These are phyloP conservation scores for Panurus biarmicus DNA, from an alignment of 2,113 vertebrate genomes.

Conservation along the genomic window DNA sequence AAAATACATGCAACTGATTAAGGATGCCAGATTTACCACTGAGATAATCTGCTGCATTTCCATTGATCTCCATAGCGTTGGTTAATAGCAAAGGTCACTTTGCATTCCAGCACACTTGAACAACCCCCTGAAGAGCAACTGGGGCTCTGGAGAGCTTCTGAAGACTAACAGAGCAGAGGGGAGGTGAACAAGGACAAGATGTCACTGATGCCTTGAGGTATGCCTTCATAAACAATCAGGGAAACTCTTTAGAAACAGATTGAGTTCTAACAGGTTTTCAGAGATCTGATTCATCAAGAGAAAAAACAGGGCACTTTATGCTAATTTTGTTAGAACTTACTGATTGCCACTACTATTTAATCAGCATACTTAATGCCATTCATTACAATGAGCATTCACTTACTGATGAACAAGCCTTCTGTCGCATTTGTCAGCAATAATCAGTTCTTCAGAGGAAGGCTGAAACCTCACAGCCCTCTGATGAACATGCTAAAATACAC, in stretches of 20 bases:
- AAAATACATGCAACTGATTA: not conserved
- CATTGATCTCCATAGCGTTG: slow-evolving; percentile 22
- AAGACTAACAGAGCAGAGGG: not conserved
- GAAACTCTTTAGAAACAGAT: not conserved
- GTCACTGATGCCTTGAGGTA: not conserved
- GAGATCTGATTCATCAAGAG: not conserved
- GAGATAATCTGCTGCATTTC: not conserved
- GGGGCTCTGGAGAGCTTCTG: not conserved
- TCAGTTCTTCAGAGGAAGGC: not conserved
- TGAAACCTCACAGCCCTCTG: not conserved
- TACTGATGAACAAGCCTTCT: not conserved
- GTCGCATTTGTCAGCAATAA: not conserved
- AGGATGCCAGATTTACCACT: slow-evolving; percentile 33
- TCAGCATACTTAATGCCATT: not conserved
- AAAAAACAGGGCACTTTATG: not conserved
- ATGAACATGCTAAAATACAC: not conserved
- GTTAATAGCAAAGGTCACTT: not conserved
- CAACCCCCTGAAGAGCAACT: not conserved
- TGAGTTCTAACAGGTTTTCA: not conserved
- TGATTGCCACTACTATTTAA: not conserved
- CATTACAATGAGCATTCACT: not conserved
- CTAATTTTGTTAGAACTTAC: not conserved
- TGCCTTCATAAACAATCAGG: not conserved
- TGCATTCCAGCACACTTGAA: not conserved
- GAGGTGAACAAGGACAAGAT: not conserved